Evolutionary conservation across 2,888 invertebrate species (phyloP), one percentile per base, ranked within the genome.

Genomic region (Marasmarcha lunaedactyla): DNA sequence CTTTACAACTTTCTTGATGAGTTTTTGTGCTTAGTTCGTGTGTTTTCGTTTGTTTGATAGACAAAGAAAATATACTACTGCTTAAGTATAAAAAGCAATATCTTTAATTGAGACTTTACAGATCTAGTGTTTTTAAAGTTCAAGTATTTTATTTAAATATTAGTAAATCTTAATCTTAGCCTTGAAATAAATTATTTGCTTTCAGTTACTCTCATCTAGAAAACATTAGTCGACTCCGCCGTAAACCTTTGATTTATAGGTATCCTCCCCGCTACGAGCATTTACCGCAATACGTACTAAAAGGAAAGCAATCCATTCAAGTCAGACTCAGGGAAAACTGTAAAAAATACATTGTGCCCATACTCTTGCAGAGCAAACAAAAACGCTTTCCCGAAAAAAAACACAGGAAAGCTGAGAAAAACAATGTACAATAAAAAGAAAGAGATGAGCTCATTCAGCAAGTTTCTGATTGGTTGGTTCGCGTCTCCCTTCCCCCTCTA

Each of bases 371-470:
- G 77, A 81, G 77, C 71, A 71, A 79, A 79, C 79, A 77, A 78
- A 73, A 77, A 72, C 71, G 64, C 58, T 74, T 76, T 71, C 65
- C 67, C 61, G 59, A 61, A 65, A 59, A 64, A 67, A 74, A 72
- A 73, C 59, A 72, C 66, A 63, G 73, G 74, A 79, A 83, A 81
- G 64, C 69, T 68, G 68, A 72, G 77, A 78, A 81, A 79, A 81
- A 79, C 77, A 77, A 74, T 76, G 63, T 14, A 56, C 63, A 65
- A 49, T 83, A 81, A 83, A 34, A 81, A 78, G 78, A 83, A 83
- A 79, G 72, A 79, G 81, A 81, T 63, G 70, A 74, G 79, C 74
- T 68, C 65, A 67, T 67, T 74, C 71, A 71, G 74, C 73, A 71
- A 46, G 54, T 49, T 59, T 67, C 72, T 53, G 34, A 83, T 83